Percentiles rank a stretch among this genome's conserved stretches.
These are phyloP conservation scores for Chelonoidis abingdonii DNA, from an alignment of 2,113 vertebrate genomes.

Conservation along the genomic window DNA sequence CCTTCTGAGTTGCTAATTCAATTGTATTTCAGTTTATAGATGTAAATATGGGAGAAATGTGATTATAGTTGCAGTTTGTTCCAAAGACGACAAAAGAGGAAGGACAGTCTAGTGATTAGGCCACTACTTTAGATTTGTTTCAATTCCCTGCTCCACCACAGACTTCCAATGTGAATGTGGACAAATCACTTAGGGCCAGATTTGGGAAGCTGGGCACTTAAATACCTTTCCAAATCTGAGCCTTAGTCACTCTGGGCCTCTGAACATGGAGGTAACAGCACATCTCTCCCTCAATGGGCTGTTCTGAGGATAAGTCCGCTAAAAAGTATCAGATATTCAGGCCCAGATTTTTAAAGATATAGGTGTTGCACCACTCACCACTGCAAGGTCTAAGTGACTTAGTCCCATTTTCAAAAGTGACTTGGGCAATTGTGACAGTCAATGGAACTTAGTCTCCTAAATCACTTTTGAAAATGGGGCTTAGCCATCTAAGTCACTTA, in stretches of 20 bases:
- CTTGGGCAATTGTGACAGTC: neutral
- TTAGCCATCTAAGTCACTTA: neutral
- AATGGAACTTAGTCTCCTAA: neutral
- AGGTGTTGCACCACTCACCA: neutral
- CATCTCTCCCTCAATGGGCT: neutral
- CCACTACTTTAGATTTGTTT: neutral
- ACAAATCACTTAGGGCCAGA: neutral
- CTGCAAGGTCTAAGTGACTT: neutral
- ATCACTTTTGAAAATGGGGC: too few species aligned
- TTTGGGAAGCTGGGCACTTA: neutral
- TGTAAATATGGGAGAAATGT: accelerated
- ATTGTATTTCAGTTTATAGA: neutral
- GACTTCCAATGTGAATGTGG: neutral
- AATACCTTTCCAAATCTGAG: neutral
- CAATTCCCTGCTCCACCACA: neutral
- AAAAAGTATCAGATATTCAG: neutral
- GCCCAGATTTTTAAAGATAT: neutral
- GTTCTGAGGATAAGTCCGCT: neutral
- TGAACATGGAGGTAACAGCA: neutral
- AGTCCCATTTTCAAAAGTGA: neutral
- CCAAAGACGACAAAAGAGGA: neutral
- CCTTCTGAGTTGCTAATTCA: neutral
- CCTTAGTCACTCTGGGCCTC: neutral
- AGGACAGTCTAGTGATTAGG: neutral
- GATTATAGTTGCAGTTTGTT: neutral